Conservation (phyloP, 2,888 invertebrate genomes). For the Melinaea menophilus region DNA sequence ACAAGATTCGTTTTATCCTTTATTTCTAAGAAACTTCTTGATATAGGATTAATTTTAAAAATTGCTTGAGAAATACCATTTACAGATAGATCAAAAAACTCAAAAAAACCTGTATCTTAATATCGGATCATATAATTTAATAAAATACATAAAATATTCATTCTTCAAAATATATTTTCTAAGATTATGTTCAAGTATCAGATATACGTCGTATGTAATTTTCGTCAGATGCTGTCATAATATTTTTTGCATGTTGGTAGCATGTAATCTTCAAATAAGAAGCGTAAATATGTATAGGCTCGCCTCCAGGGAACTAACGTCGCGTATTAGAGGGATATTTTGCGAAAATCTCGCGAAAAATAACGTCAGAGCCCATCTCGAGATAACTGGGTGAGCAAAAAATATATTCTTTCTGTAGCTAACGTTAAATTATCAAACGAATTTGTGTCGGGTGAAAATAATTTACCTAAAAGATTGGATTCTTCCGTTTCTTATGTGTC, state of each 20-base stretch:
- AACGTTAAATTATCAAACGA: slow-evolving; percentile 8
- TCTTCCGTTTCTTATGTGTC: slow-evolving; percentile 5
- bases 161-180: background rate
- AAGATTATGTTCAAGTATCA: background rate
- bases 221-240: slow-evolving; percentile 2
- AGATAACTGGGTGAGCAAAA: slow-evolving; percentile 20
- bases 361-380: slow-evolving; percentile 30
- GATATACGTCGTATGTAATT: background rate
- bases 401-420: slow-evolving; percentile 9
- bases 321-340: slow-evolving; percentile 19
- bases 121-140: background rate
- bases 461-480: slow-evolving; percentile 25
- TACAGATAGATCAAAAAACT: too few species aligned
- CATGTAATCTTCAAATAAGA: slow-evolving; percentile 13
- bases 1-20: too few species aligned
- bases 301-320: slow-evolving; percentile 9
- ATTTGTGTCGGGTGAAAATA: slow-evolving; percentile 12
- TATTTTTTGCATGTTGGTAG: slow-evolving; percentile 3
- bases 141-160: background rate
- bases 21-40: too few species aligned
- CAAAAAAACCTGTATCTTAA: too few species aligned
- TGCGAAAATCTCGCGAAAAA: slow-evolving; percentile 20
- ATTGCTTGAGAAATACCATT: too few species aligned
- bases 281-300: slow-evolving; percentile 1
- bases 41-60: too few species aligned